A percentile compares a stretch with the other conserved stretches of the same genome.
phyloP scores from a whole-genome alignment of 2,113 vertebrate species.

The Aptenodytes forsteri region DNA sequence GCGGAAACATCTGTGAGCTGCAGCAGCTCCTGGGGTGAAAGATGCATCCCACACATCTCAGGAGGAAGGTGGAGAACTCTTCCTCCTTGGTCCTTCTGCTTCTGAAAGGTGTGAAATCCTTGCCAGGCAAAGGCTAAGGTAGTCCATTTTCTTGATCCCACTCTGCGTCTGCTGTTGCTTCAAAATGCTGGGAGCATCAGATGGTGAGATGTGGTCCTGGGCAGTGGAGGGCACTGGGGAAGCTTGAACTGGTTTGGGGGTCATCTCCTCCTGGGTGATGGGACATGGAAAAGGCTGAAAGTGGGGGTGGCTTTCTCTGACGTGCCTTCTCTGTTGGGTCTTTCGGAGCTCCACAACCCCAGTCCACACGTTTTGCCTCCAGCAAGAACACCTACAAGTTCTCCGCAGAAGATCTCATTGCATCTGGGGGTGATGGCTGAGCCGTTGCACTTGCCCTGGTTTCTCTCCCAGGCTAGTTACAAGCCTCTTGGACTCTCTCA shows the following conservation, averaged over 20 bases:
- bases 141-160: background rate
- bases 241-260: background rate
- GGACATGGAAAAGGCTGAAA: background rate
- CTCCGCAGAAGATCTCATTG: background rate
- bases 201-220: background rate
- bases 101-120: background rate
- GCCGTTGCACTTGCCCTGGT: background rate
- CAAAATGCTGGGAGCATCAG: background rate
- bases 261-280: background rate
- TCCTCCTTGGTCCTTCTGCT: background rate
- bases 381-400: background rate
- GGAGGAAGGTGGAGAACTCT: background rate
- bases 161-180: background rate
- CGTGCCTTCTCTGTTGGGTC: background rate
- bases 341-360: background rate
- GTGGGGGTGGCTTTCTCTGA: background rate
- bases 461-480: background rate
- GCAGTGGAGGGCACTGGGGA: background rate
- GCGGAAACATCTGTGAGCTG: background rate
- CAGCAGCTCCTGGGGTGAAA: background rate
- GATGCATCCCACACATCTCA: rapidly evolving
- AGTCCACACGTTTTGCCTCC: rapidly evolving
- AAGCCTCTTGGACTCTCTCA: background rate
- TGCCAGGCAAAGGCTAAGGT: background rate
- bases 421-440: background rate